A percentile compares a stretch with the other conserved stretches of the same genome.
Conservation (phyloP, 2,888 invertebrate genomes). For the Ganaspis brasiliensis region DNA sequence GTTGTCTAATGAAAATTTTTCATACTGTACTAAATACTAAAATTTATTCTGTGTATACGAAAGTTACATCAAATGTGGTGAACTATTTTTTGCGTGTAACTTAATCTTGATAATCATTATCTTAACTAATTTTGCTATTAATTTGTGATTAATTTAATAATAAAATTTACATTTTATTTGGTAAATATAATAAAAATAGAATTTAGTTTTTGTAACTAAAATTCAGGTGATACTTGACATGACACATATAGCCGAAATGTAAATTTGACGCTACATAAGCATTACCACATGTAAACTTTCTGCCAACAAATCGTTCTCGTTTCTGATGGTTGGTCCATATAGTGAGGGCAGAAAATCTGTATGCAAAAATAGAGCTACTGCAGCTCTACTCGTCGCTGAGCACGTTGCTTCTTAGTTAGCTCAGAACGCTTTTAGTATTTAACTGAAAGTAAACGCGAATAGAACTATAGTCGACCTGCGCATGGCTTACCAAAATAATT, state of each 20-base stretch:
- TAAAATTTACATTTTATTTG: too few species aligned
- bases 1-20: too few species aligned
- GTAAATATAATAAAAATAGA: too few species aligned
- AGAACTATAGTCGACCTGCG: conserved; percentile 33
- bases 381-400: conserved; percentile 1
- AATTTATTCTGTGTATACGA: too few species aligned
- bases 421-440: conserved; percentile 40
- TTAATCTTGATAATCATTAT: too few species aligned
- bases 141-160: too few species aligned
- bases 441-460: conserved; percentile 47
- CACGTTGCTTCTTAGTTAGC: conserved; percentile 38
- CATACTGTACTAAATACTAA: too few species aligned
- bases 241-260: not conserved
- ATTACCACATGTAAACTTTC: conserved; percentile 26
- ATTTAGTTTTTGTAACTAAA: too few species aligned
- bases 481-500: conserved; percentile 15
- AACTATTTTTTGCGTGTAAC: too few species aligned
- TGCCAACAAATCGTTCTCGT: conserved; percentile 32
- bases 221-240: too few species aligned
- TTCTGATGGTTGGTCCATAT: conserved; percentile 28
- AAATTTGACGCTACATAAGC: conserved; percentile 3
- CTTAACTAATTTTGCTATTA: too few species aligned
- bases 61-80: too few species aligned
- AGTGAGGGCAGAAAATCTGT: conserved; percentile 25
- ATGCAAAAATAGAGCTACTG: conserved; percentile 39